Conservation (phyloP, 2,888 invertebrate species). For the Dolichomitus sp. region DNA sequence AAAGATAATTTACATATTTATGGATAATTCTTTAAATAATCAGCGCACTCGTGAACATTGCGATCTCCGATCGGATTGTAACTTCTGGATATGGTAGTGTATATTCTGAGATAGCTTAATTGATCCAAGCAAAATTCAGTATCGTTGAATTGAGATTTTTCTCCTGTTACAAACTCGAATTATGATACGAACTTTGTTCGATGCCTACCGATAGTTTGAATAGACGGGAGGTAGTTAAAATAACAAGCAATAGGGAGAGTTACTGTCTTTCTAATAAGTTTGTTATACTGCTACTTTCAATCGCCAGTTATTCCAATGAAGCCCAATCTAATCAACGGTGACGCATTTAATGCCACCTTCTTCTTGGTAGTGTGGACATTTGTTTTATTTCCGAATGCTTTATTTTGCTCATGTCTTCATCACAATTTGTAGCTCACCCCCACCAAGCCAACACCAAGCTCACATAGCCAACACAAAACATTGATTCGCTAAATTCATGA, state of each 20-base stretch:
- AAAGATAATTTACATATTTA: too few relatives aligned
- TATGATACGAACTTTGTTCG: neutral
- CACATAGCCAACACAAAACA: conserved; percentile 75
- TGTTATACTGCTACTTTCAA: neutral
- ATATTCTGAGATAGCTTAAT: too few relatives aligned
- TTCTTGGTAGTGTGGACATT: neutral
- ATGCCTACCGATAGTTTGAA: neutral
- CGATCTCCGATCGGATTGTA: too few relatives aligned
- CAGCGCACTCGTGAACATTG: too few relatives aligned
- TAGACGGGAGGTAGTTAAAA: neutral
- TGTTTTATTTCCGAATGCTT: neutral
- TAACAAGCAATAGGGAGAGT: too few relatives aligned
- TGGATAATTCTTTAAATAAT: too few relatives aligned
- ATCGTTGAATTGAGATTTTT: too few relatives aligned
- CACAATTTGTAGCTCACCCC: neutral
- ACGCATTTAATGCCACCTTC: neutral
- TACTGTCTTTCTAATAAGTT: neutral
- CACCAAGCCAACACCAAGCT: conserved; percentile 42
- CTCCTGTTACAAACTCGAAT: too few relatives aligned
- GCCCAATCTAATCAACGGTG: neutral
- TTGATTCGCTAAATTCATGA: conserved; percentile 84
- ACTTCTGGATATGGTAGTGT: too few relatives aligned
- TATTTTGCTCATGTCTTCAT: neutral
- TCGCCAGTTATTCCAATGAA: neutral
- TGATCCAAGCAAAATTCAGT: too few relatives aligned